Percentiles rank a stretch among this genome's conserved stretches.
Conservation (phyloP, 2,888 invertebrate species). For the Scaptodrosophila latifasciaeformis region DNA sequence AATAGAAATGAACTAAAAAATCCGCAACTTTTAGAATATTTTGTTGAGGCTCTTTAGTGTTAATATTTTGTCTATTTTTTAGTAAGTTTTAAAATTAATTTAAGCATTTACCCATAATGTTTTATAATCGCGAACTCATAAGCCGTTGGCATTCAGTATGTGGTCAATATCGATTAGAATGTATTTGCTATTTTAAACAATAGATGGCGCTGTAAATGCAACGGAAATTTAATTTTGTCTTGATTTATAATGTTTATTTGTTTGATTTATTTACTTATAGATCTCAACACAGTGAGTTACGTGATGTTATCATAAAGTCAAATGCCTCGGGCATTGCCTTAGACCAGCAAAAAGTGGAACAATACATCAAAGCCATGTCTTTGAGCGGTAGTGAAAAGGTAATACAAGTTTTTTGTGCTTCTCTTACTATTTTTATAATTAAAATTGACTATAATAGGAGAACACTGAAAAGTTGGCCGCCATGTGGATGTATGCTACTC, state of each 20-base stretch:
- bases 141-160: too few species aligned
- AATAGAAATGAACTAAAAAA: too few species aligned
- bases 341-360: slow-evolving; percentile 71
- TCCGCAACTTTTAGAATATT: too few species aligned
- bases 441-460: too few species aligned
- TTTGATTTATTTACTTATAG: slow-evolving; percentile 37
- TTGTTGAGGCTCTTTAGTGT: too few species aligned
- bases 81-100: too few species aligned
- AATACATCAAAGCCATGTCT: slow-evolving; percentile 73
- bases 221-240: not conserved
- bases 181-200: not conserved
- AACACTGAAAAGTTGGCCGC: slow-evolving; percentile 68
- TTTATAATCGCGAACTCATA: too few species aligned
- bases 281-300: slow-evolving; percentile 48
- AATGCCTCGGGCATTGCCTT: slow-evolving; percentile 55
- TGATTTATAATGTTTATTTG: not conserved
- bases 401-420: too few species aligned
- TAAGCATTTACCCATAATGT: too few species aligned
- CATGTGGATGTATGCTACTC: slow-evolving; percentile 71
- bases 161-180: too few species aligned
- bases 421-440: too few species aligned
- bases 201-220: slow-evolving; percentile 22
- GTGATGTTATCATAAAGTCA: slow-evolving; percentile 63
- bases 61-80: too few species aligned
- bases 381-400: slow-evolving; percentile 67